Conservation (phyloP, 2,113 vertebrate genomes). For the Cyprinodon variegatus region DNA sequence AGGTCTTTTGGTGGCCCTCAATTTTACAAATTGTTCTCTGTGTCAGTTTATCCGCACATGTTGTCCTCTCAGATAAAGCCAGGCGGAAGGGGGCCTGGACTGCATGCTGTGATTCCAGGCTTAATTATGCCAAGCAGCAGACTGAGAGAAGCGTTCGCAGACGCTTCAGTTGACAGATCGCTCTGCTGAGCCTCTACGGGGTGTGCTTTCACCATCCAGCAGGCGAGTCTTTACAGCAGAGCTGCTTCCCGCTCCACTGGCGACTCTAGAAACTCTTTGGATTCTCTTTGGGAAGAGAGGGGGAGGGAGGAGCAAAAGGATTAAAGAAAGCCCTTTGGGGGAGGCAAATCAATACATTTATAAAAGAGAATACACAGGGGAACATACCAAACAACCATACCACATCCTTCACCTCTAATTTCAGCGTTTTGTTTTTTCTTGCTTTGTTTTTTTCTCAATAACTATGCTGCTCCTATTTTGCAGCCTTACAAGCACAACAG, state of each 20-base stretch:
- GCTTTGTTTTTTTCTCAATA: background rate
- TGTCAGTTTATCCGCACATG: conserved; percentile 36
- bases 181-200: conserved; percentile 33
- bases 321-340: conserved; percentile 5
- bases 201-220: conserved; percentile 59
- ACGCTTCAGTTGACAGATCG: conserved; percentile 58
- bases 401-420: background rate
- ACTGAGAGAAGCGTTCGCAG: conserved; percentile 56
- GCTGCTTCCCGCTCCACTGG: conserved; percentile 56
- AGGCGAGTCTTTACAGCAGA: conserved; percentile 47
- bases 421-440: background rate
- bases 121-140: conserved; percentile 59
- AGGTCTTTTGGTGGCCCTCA: conserved; percentile 24
- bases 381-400: background rate
- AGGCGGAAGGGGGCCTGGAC: conserved; percentile 27
- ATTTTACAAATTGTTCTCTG: conserved; percentile 57
- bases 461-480: background rate
- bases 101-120: conserved; percentile 44
- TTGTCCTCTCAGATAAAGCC: conserved; percentile 65
- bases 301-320: conserved; percentile 3
- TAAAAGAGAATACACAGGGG: background rate
- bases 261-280: conserved; percentile 30
- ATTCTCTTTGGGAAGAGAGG: conserved; percentile 20
- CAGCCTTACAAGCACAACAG: background rate
- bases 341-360: background rate